Evolutionary conservation across 1,140 invertebrate genomes (phyloP).

Genomic region (Ditylenchus dipsaci): DNA sequence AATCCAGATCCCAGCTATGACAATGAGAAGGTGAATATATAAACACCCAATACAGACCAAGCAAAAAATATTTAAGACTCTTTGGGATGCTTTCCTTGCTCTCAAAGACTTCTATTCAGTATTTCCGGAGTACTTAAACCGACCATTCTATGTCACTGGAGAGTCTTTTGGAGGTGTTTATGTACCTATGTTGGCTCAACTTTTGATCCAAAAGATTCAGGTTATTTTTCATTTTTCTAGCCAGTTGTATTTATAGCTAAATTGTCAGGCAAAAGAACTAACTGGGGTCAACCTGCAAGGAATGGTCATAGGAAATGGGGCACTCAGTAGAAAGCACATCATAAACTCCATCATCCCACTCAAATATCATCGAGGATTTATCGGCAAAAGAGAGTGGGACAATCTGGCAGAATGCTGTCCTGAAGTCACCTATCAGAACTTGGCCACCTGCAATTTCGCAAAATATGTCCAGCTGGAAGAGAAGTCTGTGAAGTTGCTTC

Average conservation of each 20-base stretch:
- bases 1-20: background rate
- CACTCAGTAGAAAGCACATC: constrained; percentile 36
- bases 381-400: constrained; percentile 28
- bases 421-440: background rate
- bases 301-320: constrained; percentile 50
- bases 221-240: constrained; percentile 4
- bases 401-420: background rate
- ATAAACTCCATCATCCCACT: constrained; percentile 43
- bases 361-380: constrained; percentile 46
- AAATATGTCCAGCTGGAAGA: background rate
- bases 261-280: background rate
- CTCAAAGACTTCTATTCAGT: constrained; percentile 62
- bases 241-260: constrained; percentile 15
- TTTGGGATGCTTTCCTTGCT: constrained; percentile 60
- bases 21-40: constrained; percentile 38
- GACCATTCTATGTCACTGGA: constrained; percentile 61
- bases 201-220: constrained; percentile 45
- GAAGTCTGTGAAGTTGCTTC: background rate
- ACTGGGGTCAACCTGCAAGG: constrained; percentile 42
- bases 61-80: constrained; percentile 58
- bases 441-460: constrained; percentile 1
- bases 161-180: constrained; percentile 61
- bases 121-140: constrained; percentile 61
- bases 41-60: constrained; percentile 52
- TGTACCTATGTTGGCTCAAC: constrained; percentile 61